Evolutionary conservation across 1,140 invertebrate species (phyloP), one percentile per base, ranked within the genome.

Genomic region (Ceratina japonica): DNA sequence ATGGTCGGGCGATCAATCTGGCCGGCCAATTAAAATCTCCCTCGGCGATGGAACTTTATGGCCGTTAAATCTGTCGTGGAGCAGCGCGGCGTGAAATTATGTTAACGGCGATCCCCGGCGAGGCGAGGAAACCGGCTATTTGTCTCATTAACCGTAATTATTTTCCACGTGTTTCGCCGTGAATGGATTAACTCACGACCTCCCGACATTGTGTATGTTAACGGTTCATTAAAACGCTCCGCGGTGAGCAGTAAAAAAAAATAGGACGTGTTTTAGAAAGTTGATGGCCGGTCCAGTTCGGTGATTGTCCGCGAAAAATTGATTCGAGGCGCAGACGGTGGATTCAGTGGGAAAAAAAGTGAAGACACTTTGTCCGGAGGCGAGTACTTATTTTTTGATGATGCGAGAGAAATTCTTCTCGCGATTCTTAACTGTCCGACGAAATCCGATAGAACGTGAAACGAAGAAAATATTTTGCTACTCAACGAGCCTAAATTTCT

Each of bases 81-180:
- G 13, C 68, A 31, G 5, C 16, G 18, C 37, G 18, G 37, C 27
- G 37, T 31, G 74, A 13, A 52, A 58, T 77, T 44, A 71, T 16
- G 59, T 64, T 71, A 52, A 37, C 16, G 20, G 44, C n/a, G 75
- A 44, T 51, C 18, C 44, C 4, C 10, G 22, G 13, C n/a, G 64
- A 75, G 58, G 37, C 71, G 18, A 44, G 65, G 66, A 27, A 64
- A 44, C 51, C 31, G 44, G 69, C 52, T 51, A 72, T 78, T 78
- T 78, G 75, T 78, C 75, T 78, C 75, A 78, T 78, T 78, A 78
- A 72, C 75, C 58, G 22, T 78, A 78, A 78, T 78, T 78, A 78
- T 78, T 78, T 78, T 63, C 75, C 68, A 54, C 75, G 68, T 72
- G 75, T 56, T 63, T n/a, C 69, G 37, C 27, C 51, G 27, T 5